phyloP scores from a whole-genome alignment of 2,113 vertebrate species.

The Actenoides lindsayi region DNA sequence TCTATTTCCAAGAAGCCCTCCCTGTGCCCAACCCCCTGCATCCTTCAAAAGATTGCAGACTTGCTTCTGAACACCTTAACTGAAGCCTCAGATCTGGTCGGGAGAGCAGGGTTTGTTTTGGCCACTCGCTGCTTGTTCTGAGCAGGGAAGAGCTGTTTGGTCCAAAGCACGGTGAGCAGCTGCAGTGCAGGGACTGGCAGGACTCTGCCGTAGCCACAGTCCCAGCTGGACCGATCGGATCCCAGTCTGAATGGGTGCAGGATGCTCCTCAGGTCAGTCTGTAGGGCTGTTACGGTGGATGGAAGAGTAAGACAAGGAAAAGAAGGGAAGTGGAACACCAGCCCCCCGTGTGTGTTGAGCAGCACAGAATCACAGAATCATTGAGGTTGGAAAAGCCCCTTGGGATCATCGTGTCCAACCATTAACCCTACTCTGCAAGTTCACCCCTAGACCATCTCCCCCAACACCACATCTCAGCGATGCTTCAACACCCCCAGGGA shows the following conservation, averaged over 20 bases:
- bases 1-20: not conserved
- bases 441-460: too few relatives aligned
- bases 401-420: too few relatives aligned
- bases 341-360: too few relatives aligned
- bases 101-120: not conserved
- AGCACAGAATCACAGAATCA: too few relatives aligned
- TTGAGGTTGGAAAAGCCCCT: too few relatives aligned
- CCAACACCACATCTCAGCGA: too few relatives aligned
- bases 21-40: not conserved
- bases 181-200: not conserved
- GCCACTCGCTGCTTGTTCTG: not conserved
- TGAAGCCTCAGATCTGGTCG: not conserved
- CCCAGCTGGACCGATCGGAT: not conserved
- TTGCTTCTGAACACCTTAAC: not conserved
- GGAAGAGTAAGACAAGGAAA: fast-evolving
- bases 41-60: not conserved
- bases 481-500: too few relatives aligned
- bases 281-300: fast-evolving
- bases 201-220: not conserved
- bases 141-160: not conserved
- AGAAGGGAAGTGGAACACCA: not conserved
- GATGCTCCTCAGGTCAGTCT: not conserved
- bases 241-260: not conserved
- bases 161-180: not conserved
- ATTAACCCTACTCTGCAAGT: too few relatives aligned